Evolutionary conservation across 2,888 invertebrate genomes (phyloP), one percentile per base, ranked within the genome.

Genomic region (Leptopilina drosophilae): DNA sequence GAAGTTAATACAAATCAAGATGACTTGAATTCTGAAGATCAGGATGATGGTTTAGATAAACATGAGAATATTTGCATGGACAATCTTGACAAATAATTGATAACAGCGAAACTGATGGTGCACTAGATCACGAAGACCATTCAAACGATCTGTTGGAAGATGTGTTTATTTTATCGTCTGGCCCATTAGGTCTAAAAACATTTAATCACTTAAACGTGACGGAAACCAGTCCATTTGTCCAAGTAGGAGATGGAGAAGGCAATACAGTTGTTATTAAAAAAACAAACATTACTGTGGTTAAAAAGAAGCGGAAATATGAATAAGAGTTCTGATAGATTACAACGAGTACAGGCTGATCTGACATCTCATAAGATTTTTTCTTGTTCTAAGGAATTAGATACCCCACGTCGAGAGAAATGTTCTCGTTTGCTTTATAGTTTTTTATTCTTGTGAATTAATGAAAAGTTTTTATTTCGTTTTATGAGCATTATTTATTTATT

Each of bases 1-100:
- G 59, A 59, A 59, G 59, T 59, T 59, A n/a, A 59, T 59, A 59
- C 59, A 59, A 59, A 59, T 59, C 59, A 8, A 59, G 59, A 59
- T 5, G 59, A 59, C 14, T 59, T 59, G 14, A 5, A n/a, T 59
- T 59, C 59, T n/a, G 59, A n/a, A 59, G 59, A 59, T 59, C 59
- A 59, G 14, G 59, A n/a, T 5, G 59, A 59, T 59, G 59, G n/a
- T 59, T 59, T 59, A n/a, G n/a, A 7, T 59, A 15, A 59, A 59
- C 3, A 59, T 7, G 14, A 59, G 6, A 59, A 59, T 59, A 59
- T 14, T 59, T n/a, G 5, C 59, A n/a, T 6, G n/a, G 59, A 59
- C 7, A 59, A n/a, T n/a, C n/a, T 59, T 59, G 59, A n/a, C n/a
- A 59, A 59, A n/a, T 59, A 59, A 59, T n/a, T 59, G n/a, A 59